Base-by-base conservation (phyloP, 2,113 vertebrate genomes). In the Callaeas wilsoni region DNA sequence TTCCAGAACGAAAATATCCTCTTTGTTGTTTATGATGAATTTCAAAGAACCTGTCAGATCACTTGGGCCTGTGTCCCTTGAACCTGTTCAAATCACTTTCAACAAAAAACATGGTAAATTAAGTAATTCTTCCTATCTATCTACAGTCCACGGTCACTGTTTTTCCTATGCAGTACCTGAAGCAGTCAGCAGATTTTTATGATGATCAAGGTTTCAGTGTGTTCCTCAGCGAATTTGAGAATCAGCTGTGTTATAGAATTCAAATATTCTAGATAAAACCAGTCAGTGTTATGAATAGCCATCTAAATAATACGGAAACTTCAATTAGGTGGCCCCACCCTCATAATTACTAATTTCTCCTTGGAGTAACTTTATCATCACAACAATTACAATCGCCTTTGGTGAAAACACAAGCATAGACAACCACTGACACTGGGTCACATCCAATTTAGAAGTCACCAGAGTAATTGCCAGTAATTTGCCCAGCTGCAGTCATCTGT, bases 401-500 rank as follows among this genome's bases (percentile, higher is more conserved):
- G 12, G 65, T 76, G 67, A 83, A 93, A 91, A 69, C 25, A 87
- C 42, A 70, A 26, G 71, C 42, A 47, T 16, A 55, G 93, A 76
- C 67, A 91, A 39, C 63, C 46, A 85, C 75, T 83, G 85, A 88
- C 83, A 88, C 59, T 69, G 39, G 63, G 90, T 94, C 90, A 85
- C 4, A 12, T 91, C 84, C 82, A 93, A 83, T 94, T 96, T 91
- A 85, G 70, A 87, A 93, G 53, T 89, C 70, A 93, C 55, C 27
- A 70, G 50, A 76, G 55, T 69, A 95, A 96, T 80, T 96, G 80
- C 69, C 60, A 79, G 75, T 70, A 91, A 94, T 95, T 96, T 93
- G 7, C 57, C 53, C 89, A 96, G 81, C 84, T 96, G 93, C 75
- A 91, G 62, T 89, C 55, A 76, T 89, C 70, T 91, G n/a, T 65